A percentile compares a stretch with the other conserved stretches of the same genome.
Conservation (phyloP, 2,113 vertebrate genomes). For the Amphiprion ocellaris region DNA sequence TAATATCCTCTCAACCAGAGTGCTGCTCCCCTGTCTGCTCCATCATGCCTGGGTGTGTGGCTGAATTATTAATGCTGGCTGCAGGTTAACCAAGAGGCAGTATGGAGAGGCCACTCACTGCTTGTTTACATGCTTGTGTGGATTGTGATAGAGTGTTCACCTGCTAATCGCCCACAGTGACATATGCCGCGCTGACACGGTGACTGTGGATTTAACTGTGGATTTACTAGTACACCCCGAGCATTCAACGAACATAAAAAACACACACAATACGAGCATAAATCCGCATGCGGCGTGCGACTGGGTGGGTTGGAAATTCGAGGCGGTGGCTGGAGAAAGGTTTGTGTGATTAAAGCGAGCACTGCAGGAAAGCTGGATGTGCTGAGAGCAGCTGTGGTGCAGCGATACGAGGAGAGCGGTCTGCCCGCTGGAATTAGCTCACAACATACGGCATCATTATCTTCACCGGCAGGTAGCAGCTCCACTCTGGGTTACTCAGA, state of each 20-base stretch:
- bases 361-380: conserved; percentile 37
- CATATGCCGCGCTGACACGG: conserved; percentile 45
- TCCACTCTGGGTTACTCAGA: conserved; percentile 4
- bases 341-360: conserved; percentile 58
- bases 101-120: conserved; percentile 31
- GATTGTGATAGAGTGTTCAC: conserved; percentile 71
- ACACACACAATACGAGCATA: conserved; percentile 33
- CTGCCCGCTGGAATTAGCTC: conserved; percentile 55
- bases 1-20: conserved; percentile 76
- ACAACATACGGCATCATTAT: conserved; percentile 62
- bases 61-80: conserved; percentile 82
- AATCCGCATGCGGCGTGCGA: conserved; percentile 20
- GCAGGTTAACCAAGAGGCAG: conserved; percentile 67
- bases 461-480: conserved; percentile 51
- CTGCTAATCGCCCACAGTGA: conserved; percentile 52
- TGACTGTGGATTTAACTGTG: conserved; percentile 51
- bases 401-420: conserved; percentile 56
- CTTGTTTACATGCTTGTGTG: conserved; percentile 74
- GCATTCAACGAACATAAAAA: conserved; percentile 56
- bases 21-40: conserved; percentile 68
- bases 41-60: conserved; percentile 74
- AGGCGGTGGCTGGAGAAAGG: conserved; percentile 40
- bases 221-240: conserved; percentile 43
- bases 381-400: conserved; percentile 50
- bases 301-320: conserved; percentile 52